Conservation (phyloP, 2,113 vertebrate genomes). For the Tachuris rubrigastra region DNA sequence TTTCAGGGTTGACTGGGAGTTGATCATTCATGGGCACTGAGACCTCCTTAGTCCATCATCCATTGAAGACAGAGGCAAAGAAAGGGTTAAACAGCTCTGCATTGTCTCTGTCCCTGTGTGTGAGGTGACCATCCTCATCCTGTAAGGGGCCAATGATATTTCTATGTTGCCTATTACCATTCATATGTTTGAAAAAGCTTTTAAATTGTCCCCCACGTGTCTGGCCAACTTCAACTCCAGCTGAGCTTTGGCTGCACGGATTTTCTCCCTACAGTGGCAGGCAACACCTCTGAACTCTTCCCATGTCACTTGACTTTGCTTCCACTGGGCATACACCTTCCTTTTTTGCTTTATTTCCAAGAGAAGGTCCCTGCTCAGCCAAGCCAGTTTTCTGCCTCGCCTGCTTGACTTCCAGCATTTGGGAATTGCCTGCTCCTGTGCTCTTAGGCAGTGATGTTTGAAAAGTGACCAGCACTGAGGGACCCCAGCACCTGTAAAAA, state of each 20-base stretch:
- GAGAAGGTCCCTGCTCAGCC: background rate
- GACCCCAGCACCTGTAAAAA: background rate
- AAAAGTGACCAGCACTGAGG: background rate
- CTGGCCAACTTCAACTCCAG: background rate
- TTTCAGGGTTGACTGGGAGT: background rate
- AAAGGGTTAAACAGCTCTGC: background rate
- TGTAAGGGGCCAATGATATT: background rate
- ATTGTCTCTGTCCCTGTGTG: background rate
- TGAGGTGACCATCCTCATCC: background rate
- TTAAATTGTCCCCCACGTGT: background rate
- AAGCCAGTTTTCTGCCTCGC: background rate
- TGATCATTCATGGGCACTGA: background rate
- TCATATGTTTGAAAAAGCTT: background rate
- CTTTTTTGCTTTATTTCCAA: background rate
- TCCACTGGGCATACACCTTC: background rate
- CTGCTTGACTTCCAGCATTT: background rate
- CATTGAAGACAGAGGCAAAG: background rate
- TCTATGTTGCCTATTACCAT: background rate
- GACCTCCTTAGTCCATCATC: background rate
- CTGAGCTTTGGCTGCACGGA: background rate
- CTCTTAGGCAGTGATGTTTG: background rate
- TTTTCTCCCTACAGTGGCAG: background rate
- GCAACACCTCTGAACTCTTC: background rate
- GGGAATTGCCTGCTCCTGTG: background rate
- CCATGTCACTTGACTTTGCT: background rate